Evolutionary conservation across 2,113 vertebrate genomes (phyloP).

Genomic region (Brachyhypopomus gauderio): DNA sequence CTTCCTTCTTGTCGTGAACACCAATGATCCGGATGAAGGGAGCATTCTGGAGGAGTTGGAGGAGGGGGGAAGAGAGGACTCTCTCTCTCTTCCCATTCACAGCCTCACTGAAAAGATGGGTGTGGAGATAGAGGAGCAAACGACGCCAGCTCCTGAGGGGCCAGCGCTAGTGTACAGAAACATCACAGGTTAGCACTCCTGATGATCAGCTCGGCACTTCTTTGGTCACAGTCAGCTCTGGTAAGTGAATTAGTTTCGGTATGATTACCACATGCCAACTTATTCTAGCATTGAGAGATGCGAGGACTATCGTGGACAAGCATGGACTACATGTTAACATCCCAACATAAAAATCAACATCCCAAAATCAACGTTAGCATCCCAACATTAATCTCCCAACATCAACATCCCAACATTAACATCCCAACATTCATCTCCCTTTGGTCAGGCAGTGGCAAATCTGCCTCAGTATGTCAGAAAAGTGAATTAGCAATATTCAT

Average conservation of each 20-base stretch:
- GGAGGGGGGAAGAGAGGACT: conserved; percentile 24
- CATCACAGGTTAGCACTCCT: conserved; percentile 62
- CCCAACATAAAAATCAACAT: too few species aligned
- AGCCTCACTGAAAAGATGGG: conserved; percentile 30
- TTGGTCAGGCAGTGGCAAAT: background rate
- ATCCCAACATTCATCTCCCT: too few species aligned
- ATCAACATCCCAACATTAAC: too few species aligned
- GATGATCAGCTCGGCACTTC: background rate
- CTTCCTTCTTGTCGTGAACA: conserved; percentile 70
- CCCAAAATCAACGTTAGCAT: too few species aligned
- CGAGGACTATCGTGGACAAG: too few species aligned
- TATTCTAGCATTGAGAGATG: background rate
- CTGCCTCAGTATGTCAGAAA: too few species aligned
- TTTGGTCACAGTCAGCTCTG: background rate
- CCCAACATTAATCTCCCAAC: too few species aligned
- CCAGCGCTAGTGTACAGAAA: conserved; percentile 43
- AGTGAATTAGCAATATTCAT: too few species aligned
- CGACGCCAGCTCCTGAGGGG: conserved; percentile 28
- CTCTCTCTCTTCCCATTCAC: background rate
- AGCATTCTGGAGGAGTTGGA: conserved; percentile 40
- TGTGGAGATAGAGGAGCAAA: conserved; percentile 45
- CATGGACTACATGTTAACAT: too few species aligned
- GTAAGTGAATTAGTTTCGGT: background rate
- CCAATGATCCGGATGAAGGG: conserved; percentile 67
- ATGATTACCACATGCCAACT: background rate